Base-by-base conservation (phyloP, 2,888 invertebrate species). In the Malthinus seriepunctatus region DNA sequence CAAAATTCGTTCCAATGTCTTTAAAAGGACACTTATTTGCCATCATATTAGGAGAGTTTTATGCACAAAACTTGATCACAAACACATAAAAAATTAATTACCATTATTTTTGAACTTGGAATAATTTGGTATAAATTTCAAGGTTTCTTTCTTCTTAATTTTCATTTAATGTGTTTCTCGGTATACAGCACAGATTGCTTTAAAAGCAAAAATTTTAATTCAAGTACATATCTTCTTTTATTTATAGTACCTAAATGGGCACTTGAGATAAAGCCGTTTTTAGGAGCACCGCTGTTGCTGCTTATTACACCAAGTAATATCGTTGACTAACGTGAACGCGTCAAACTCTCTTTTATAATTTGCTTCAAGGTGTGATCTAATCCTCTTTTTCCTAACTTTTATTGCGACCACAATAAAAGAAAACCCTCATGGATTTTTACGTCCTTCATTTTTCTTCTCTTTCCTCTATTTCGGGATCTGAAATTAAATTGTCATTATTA, bases 21-120 rank as follows among this genome's bases (percentile, higher is more conserved):
- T 44, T 52, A 32, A 47, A 51, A 33, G 12, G 55, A 47, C 44
- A 56, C 48, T 56, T 55, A 51, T 55, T 55, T 51, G 60, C 60
- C 60, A 60, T 60, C 48, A 48, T 60, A 56, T 51, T 51, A 55
- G 55, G 48, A 56, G 14, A 55, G 45, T 31, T 52, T 44, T 35
- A 32, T 5, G 14, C 39, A 42, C 39, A 42, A 42, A 42, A 15
- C 23, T 42, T 42, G 14, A 42, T 42, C 23, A 1, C 39, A 42
- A 9, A 23, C 23, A 23, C 23, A 23, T 23, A 23, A 23, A 23
- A 23, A 23, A 23, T 23, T 23, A 15, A 15, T 42, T 42, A 15
- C 39, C 14, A 15, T 15, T 42, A 14, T 42, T 42, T 15, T n/a
- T 15, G 9, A 12, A 15, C 39, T 12, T 42, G 6, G 39, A 42